A percentile compares a stretch with the other conserved stretches of the same genome.
phyloP scores from a whole-genome alignment of 2,113 vertebrate genomes.

The Lepisosteus oculatus region DNA sequence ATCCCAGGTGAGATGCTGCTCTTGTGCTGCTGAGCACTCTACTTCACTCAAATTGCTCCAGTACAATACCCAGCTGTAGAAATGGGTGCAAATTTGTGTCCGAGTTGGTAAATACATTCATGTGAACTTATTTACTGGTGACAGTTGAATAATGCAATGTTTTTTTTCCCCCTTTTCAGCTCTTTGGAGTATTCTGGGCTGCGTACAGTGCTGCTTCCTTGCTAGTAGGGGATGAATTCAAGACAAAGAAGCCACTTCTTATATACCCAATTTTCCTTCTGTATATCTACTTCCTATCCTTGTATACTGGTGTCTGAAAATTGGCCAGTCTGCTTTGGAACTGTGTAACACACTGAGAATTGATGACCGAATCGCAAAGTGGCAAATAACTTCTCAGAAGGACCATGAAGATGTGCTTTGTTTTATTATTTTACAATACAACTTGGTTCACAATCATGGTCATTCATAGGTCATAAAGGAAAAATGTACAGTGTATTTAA shows the following conservation, averaged over 20 bases:
- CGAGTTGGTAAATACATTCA: too few species aligned
- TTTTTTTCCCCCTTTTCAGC: conserved; percentile 58
- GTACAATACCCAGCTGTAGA: too few species aligned
- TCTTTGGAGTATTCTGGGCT: conserved; percentile 97
- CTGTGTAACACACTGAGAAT: conserved; percentile 33
- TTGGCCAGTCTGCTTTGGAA: conserved; percentile 37
- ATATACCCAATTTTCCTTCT: conserved; percentile 98
- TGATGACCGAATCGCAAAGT: not conserved
- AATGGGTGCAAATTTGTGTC: too few species aligned
- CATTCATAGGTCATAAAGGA: conserved; percentile 46
- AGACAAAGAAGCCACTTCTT: conserved; percentile 98
- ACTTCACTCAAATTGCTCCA: too few species aligned
- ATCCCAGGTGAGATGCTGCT: too few species aligned
- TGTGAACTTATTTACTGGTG: too few species aligned
- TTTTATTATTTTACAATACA: conserved; percentile 36
- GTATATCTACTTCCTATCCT: conserved; percentile 98
- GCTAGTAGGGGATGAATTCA: conserved; percentile 96
- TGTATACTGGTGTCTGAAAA: conserved; percentile 95
- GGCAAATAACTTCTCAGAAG: conserved; percentile 16
- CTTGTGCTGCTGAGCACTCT: too few species aligned
- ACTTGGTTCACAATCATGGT: conserved; percentile 34
- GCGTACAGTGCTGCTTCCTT: conserved; percentile 97
- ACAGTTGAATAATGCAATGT: too few species aligned
- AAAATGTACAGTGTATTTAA: conserved; percentile 75
- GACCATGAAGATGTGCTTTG: conserved; percentile 30